Percentiles rank a stretch among this genome's conserved stretches.
Evolutionary conservation across 2,113 vertebrate genomes (phyloP).

Genomic region (Actenoides lindsayi): DNA sequence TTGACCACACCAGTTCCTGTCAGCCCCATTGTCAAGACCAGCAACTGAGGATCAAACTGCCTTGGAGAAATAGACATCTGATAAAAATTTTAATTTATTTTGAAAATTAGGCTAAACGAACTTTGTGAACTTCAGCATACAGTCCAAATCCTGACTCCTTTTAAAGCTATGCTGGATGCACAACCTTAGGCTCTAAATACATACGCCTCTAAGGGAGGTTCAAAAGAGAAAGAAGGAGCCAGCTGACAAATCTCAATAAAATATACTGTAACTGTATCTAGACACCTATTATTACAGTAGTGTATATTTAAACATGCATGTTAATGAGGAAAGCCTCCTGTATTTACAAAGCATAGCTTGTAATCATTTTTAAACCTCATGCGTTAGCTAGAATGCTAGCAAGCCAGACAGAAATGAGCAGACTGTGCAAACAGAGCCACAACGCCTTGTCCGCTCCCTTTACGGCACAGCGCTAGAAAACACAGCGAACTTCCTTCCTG

Average conservation of each 20-base stretch:
- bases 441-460: not conserved
- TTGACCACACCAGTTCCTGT: not conserved
- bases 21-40: not conserved
- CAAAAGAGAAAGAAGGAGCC: not conserved
- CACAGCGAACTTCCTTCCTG: not conserved
- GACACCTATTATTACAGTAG: rapidly evolving
- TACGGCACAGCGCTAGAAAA: not conserved
- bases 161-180: not conserved
- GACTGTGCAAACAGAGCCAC: not conserved
- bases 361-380: not conserved
- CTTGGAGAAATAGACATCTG: not conserved
- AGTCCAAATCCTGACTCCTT: not conserved
- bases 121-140: not conserved
- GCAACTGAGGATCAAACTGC: not conserved
- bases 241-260: not conserved
- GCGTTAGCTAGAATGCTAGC: not conserved
- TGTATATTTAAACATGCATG: not conserved
- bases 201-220: rapidly evolving
- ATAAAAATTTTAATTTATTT: not conserved
- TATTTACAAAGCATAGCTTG: not conserved
- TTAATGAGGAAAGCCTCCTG: not conserved
- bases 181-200: not conserved
- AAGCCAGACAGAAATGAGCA: not conserved
- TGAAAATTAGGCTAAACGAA: not conserved
- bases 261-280: not conserved